phyloP scores from a whole-genome alignment of 1,140 invertebrate species.

The Drosophila navojoa region DNA sequence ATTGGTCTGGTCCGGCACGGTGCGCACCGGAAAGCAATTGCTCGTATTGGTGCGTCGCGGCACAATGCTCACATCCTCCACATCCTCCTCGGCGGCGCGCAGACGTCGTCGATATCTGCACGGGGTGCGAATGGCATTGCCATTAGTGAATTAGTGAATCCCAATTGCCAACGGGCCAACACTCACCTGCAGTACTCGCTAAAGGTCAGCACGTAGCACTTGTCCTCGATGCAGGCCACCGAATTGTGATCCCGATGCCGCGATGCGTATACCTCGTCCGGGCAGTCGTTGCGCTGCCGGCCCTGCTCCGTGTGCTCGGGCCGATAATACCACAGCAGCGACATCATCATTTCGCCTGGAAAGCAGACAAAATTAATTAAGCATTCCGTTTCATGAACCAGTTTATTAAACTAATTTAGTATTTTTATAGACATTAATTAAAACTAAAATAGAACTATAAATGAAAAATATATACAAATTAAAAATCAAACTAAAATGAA shows the following conservation, averaged over 20 bases:
- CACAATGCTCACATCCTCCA: constrained; percentile 82
- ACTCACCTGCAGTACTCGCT: constrained; percentile 97
- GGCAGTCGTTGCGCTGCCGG: constrained; percentile 89
- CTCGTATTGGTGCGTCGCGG: constrained; percentile 67
- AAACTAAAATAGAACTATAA: too few species aligned
- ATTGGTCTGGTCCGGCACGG: constrained; percentile 88
- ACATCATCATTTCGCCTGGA: constrained; percentile 98
- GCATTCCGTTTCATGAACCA: background rate
- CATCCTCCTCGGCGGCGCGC: constrained; percentile 85
- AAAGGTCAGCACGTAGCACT: constrained; percentile 98
- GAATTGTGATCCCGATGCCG: constrained; percentile 96
- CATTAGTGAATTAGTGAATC: too few species aligned
- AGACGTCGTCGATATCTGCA: constrained; percentile 85
- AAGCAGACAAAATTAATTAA: constrained; percentile 32
- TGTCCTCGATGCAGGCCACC: constrained; percentile 98
- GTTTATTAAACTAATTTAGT: background rate
- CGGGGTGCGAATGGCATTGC: too few species aligned
- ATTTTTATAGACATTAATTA: too few species aligned
- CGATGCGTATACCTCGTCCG: constrained; percentile 97
- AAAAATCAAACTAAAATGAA: background rate
- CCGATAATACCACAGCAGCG: constrained; percentile 97
- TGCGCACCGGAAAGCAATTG: constrained; percentile 80
- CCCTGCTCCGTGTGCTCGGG: constrained; percentile 98
- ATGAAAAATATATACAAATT: background rate
- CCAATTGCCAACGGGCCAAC: too few species aligned